A percentile compares a stretch with the other conserved stretches of the same genome.
Conservation (phyloP, 2,113 vertebrate genomes). For the Daphoenositta chrysoptera region DNA sequence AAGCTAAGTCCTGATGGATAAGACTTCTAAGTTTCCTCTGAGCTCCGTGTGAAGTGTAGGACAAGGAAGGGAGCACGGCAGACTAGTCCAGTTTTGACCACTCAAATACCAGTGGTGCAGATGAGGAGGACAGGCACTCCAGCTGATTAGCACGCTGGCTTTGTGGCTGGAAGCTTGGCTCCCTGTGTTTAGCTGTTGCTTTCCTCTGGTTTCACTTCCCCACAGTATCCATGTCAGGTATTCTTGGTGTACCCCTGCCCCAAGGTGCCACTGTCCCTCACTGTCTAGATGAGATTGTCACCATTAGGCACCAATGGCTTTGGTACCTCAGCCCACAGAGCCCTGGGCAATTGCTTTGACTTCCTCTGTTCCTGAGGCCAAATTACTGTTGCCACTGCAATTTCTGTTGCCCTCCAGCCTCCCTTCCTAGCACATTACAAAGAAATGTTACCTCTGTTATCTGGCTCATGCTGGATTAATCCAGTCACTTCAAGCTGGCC, state of each 20-base stretch:
- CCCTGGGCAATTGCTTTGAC: slow-evolving; percentile 29
- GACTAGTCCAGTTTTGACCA: neutral
- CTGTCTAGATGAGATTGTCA: neutral
- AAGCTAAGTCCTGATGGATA: neutral
- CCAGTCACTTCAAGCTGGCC: slow-evolving; percentile 17
- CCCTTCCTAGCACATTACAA: neutral
- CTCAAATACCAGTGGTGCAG: neutral
- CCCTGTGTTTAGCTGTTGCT: neutral
- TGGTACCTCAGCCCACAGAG: neutral
- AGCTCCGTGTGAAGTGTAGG: neutral
- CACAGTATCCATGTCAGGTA: neutral
- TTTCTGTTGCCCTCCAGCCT: slow-evolving; percentile 40
- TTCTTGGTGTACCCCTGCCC: neutral
- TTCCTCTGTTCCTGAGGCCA: neutral
- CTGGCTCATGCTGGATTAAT: slow-evolving; percentile 45
- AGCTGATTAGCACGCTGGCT: neutral
- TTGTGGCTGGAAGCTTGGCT: neutral
- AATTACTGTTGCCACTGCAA: slow-evolving; percentile 29
- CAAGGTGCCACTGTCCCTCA: neutral
- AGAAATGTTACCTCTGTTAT: slow-evolving; percentile 44
- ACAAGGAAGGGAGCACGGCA: fast-evolving
- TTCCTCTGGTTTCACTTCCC: neutral
- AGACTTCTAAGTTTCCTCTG: neutral
- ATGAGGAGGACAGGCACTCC: neutral
- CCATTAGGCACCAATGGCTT: neutral